Conservation (phyloP, 2,113 vertebrate genomes). For the Thymallus thymallus region DNA sequence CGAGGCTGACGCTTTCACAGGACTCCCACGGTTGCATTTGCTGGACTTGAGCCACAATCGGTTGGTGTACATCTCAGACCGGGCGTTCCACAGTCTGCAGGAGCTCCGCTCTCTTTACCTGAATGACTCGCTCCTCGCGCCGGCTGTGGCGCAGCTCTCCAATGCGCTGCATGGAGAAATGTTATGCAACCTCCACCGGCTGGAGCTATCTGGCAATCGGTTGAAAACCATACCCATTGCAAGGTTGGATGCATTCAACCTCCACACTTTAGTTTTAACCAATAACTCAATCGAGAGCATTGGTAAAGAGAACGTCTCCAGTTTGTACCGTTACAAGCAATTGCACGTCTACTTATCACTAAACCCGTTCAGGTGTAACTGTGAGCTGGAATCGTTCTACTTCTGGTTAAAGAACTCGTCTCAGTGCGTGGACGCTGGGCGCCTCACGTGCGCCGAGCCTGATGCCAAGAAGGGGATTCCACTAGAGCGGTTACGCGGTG, state of each 20-base stretch:
- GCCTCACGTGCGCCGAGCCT: slow-evolving; percentile 73
- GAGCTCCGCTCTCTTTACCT: slow-evolving; percentile 78
- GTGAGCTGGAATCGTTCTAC: slow-evolving; percentile 76
- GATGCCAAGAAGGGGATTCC: slow-evolving; percentile 54
- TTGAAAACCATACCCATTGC: slow-evolving; percentile 68
- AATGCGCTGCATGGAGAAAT: slow-evolving; percentile 50
- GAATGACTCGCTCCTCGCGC: slow-evolving; percentile 71
- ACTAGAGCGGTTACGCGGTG: slow-evolving; percentile 65
- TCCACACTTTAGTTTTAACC: slow-evolving; percentile 78
- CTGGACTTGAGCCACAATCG: slow-evolving; percentile 87
- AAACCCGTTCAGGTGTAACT: slow-evolving; percentile 84
- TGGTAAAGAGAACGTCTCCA: slow-evolving; percentile 48
- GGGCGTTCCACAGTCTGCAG: slow-evolving; percentile 75
- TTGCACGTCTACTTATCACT: slow-evolving; percentile 74
- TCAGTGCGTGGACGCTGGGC: slow-evolving; percentile 73
- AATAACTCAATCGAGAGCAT: slow-evolving; percentile 79
- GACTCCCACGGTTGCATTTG: slow-evolving; percentile 72
- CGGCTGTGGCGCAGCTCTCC: slow-evolving; percentile 66
- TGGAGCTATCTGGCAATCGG: slow-evolving; percentile 82
- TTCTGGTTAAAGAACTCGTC: slow-evolving; percentile 78
- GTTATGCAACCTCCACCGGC: slow-evolving; percentile 73
- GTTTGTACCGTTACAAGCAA: slow-evolving; percentile 40
- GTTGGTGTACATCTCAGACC: slow-evolving; percentile 68
- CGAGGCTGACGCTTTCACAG: slow-evolving; percentile 81
- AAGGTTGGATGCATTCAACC: slow-evolving; percentile 61